A percentile compares a stretch with the other conserved stretches of the same genome.
phyloP scores from a whole-genome alignment of 1,140 invertebrate genomes.

The Batillaria attramentaria region DNA sequence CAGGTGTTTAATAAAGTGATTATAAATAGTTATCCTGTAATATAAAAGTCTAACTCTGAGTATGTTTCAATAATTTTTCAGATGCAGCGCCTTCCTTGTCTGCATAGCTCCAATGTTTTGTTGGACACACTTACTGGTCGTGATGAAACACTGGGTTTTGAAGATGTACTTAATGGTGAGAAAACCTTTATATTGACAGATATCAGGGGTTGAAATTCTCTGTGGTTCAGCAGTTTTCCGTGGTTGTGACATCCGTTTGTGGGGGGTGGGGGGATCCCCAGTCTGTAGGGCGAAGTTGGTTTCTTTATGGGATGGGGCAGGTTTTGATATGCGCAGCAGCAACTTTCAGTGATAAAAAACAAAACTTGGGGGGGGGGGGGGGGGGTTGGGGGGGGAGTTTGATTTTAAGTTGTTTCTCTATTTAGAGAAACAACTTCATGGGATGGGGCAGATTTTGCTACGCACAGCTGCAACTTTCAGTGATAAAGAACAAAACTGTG shows the following conservation, averaged over 20 bases:
- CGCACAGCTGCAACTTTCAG: no score
- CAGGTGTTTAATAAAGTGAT: no score
- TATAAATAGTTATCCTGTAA: background rate
- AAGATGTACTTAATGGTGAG: constrained; percentile 84
- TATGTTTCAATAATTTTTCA: constrained; percentile 38
- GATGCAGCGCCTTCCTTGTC: constrained; percentile 67
- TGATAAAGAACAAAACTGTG: no score
- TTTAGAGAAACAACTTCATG: no score
- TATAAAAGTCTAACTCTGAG: background rate
- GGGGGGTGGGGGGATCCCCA: no score
- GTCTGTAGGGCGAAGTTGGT: no score
- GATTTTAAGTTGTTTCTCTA: no score
- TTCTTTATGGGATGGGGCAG: no score
- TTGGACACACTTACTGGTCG: constrained; percentile 73
- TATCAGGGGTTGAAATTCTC: background rate
- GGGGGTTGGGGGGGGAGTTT: no score
- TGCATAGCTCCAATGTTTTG: constrained; percentile 70
- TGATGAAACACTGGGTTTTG: constrained; percentile 85
- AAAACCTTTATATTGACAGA: constrained; percentile 13
- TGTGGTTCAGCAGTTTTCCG: background rate
- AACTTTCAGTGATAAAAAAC: no score
- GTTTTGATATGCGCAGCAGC: background rate
- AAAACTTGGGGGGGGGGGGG: no score
- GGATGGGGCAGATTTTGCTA: no score
- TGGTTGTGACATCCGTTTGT: background rate